Percentiles rank a stretch among this genome's conserved stretches.
phyloP scores from a whole-genome alignment of 2,888 invertebrate species.

The Acanthosepion lycidas region DNA sequence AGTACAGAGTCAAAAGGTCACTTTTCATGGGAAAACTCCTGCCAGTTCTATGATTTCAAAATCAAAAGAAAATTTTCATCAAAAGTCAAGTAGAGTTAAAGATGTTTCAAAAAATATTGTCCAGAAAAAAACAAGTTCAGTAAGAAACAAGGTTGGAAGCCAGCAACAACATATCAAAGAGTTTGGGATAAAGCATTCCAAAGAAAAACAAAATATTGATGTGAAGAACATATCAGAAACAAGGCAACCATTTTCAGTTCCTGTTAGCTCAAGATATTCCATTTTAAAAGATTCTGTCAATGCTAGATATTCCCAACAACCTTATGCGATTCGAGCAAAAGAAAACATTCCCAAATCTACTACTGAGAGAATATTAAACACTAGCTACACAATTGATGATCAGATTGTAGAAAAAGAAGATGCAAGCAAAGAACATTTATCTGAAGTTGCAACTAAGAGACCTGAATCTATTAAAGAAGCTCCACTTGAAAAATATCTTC shows the following conservation, averaged over 20 bases:
- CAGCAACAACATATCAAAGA: neutral
- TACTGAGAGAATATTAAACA: neutral
- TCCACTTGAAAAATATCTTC: conserved; percentile 42
- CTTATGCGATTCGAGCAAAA: neutral
- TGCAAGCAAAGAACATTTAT: neutral
- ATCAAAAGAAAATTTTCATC: neutral
- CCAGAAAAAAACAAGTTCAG: neutral
- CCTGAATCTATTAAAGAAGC: neutral
- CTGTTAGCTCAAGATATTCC: neutral
- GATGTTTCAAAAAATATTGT: neutral
- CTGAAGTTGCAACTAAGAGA: neutral
- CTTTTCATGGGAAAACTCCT: neutral
- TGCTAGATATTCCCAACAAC: conserved; percentile 23
- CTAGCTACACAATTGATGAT: neutral
- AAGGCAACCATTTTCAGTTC: neutral
- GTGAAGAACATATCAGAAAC: neutral
- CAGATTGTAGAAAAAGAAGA: neutral
- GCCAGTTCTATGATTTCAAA: neutral
- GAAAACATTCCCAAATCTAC: neutral
- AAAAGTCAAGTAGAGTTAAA: neutral
- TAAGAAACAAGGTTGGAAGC: neutral
- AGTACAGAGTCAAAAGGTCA: neutral
- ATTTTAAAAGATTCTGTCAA: neutral
- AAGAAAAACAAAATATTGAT: neutral
- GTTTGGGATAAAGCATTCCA: neutral